A percentile compares a stretch with the other conserved stretches of the same genome.
Evolutionary conservation across 2,797 vertebrate species (phyloP).

Genomic region (Halcyon smyrnensis): DNA sequence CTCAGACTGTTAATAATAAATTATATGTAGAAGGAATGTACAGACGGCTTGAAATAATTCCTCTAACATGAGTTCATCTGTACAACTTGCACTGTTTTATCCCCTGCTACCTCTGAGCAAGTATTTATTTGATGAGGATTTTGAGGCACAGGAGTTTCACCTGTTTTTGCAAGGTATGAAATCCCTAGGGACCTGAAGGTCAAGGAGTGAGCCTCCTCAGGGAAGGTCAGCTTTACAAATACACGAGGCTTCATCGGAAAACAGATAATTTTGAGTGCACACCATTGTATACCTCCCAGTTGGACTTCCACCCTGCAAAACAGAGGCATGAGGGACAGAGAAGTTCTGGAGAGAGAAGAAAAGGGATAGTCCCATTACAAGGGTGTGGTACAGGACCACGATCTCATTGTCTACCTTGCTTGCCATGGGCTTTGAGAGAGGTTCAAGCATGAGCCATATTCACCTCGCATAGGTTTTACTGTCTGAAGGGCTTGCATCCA

Average conservation of each 20-base stretch:
- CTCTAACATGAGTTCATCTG: slow-evolving; percentile 7
- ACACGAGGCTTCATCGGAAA: neutral
- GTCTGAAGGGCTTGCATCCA: neutral
- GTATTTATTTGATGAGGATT: neutral
- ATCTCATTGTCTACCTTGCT: neutral
- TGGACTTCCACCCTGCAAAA: neutral
- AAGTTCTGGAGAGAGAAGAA: neutral
- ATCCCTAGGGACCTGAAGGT: neutral
- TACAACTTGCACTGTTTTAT: neutral
- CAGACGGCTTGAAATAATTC: slow-evolving; percentile 33
- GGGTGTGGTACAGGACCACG: neutral
- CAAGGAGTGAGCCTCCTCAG: rapidly evolving
- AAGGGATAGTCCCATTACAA: neutral
- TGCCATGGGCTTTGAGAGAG: rapidly evolving
- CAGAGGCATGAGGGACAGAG: neutral
- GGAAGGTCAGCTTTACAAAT: neutral
- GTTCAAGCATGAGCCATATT: rapidly evolving
- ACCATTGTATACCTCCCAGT: neutral
- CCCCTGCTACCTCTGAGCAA: neutral
- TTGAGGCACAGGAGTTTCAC: neutral
- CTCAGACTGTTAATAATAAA: slow-evolving; percentile 50
- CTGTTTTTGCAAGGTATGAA: neutral
- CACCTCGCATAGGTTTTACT: neutral
- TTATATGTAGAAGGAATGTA: slow-evolving; percentile 16
- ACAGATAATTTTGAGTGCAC: neutral